Percentiles rank a stretch among this genome's conserved stretches.
These are phyloP conservation scores for Cyrtodaria siliqua DNA, from an alignment of 2,888 invertebrate species.

Conservation along the genomic window DNA sequence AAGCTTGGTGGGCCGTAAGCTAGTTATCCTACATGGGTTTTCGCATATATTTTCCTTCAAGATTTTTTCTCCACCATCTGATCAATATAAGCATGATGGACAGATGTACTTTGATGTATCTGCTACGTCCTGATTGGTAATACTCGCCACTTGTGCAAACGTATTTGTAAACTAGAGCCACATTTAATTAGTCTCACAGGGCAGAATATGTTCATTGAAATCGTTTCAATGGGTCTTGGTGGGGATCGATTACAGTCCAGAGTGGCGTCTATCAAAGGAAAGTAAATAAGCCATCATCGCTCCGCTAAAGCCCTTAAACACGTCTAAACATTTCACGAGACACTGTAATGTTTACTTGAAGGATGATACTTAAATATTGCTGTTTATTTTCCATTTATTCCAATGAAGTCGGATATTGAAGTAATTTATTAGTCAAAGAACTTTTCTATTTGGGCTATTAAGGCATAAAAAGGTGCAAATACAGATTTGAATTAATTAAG, in stretches of 20 bases:
- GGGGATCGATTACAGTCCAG: constrained; percentile 31
- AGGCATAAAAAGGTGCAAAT: constrained; percentile 20
- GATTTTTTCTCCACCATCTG: no score
- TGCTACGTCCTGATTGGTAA: no score
- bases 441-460: constrained; percentile 41
- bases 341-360: constrained; percentile 40
- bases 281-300: constrained; percentile 53
- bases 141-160: constrained; percentile 50
- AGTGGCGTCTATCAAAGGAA: constrained; percentile 54
- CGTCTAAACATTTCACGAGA: constrained; percentile 53
- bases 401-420: constrained; percentile 30
- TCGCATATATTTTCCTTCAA: no score
- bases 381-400: constrained; percentile 67
- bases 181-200: constrained; percentile 54
- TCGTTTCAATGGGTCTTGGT: constrained; percentile 29
- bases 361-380: constrained; percentile 51
- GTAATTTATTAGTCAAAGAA: constrained; percentile 50
- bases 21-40: no score
- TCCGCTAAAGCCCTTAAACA: constrained; percentile 53
- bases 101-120: no score
- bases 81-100: no score
- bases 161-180: constrained; percentile 50
- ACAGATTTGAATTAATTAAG: constrained; percentile 49
- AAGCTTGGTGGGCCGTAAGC: no score
- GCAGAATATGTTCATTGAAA: constrained; percentile 35